Base-by-base conservation (phyloP, 2,797 vertebrate genomes). In the Platyrinchus mystaceus region DNA sequence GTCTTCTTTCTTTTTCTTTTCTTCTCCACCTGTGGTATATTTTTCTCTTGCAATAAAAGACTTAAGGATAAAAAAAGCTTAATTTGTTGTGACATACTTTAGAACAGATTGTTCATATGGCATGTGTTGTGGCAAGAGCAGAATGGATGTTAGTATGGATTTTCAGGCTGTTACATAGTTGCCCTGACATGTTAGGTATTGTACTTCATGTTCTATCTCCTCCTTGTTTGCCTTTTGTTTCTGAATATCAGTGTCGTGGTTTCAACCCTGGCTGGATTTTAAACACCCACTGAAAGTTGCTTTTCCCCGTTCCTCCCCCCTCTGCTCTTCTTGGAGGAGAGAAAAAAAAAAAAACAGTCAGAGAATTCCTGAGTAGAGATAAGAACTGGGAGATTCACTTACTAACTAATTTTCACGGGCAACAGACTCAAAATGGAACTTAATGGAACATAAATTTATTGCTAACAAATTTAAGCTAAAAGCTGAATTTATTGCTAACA, bases 21-120 rank as follows among this genome's bases (percentile, higher is more conserved):
- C 9, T 2, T 32, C 4, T 53, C 4, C 7, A 3, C 1, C 5
- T 62, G 3, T 59, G 14, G 9, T 83, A 1, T n/a, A 30, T 83
- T 76, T 76, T 80, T 39, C 14, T 70, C 12, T 77, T 74, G 12
- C 30, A 74, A 13, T 52, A 56, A 43, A 79, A 43, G 39, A 27
- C 6, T 37, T 69, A 44, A 37, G 12, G 3, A 15, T 84, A 50
- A 69, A 17, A 17, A 50, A 52, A 70, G 26, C 5, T 55, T 69
- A 36, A 55, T 68, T 63, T 75, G 5, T 67, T 81, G 23, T n/a
- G 14, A 75, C 16, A 9, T 58, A 11, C 3, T 75, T 89, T 46
- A 49, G 49, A 75, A 75, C 23, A 43, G 12, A 24, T 60, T 53
- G 32, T 89, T 70, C 23, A 24, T 68, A 18, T 2, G 3, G n/a